These are phyloP conservation scores for Amitus sp. DNA, from an alignment of 2,888 invertebrate species.

Conservation along the genomic window DNA sequence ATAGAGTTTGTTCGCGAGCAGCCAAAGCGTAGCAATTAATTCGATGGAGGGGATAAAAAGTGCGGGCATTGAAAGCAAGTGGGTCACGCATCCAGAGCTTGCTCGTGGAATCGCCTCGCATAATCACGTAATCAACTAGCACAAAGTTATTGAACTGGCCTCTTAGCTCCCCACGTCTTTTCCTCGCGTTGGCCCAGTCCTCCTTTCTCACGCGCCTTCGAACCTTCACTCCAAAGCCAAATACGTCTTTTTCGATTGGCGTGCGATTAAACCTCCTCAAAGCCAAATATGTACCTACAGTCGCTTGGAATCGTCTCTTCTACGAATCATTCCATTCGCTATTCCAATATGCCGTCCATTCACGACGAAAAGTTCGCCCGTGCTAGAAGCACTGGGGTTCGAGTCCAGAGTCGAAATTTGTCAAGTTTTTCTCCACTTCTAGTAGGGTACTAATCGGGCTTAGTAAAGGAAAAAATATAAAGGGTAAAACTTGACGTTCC, in stretches of 20 bases:
- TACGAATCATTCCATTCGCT: too few relatives aligned
- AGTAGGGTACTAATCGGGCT: too few relatives aligned
- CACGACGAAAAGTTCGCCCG: too few relatives aligned
- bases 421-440: too few relatives aligned
- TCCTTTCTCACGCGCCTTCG: slow-evolving; percentile 10
- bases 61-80: slow-evolving; percentile 4
- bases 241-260: neutral
- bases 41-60: neutral
- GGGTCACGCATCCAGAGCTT: slow-evolving; percentile 19
- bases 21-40: neutral
- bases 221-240: too few relatives aligned
- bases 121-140: slow-evolving; percentile 27
- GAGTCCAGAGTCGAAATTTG: too few relatives aligned
- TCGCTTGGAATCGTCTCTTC: too few relatives aligned
- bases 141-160: slow-evolving; percentile 23
- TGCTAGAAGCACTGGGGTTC: too few relatives aligned
- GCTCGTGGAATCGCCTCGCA: slow-evolving; percentile 17
- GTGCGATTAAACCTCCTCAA: neutral
- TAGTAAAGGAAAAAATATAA: too few relatives aligned
- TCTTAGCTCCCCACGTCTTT: slow-evolving; percentile 19
- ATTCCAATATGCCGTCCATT: too few relatives aligned
- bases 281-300: neutral
- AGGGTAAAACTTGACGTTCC: too few relatives aligned
- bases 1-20: neutral
- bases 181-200: slow-evolving; percentile 18